phyloP scores from a whole-genome alignment of 2,797 vertebrate genomes.

The Coendou prehensilis region DNA sequence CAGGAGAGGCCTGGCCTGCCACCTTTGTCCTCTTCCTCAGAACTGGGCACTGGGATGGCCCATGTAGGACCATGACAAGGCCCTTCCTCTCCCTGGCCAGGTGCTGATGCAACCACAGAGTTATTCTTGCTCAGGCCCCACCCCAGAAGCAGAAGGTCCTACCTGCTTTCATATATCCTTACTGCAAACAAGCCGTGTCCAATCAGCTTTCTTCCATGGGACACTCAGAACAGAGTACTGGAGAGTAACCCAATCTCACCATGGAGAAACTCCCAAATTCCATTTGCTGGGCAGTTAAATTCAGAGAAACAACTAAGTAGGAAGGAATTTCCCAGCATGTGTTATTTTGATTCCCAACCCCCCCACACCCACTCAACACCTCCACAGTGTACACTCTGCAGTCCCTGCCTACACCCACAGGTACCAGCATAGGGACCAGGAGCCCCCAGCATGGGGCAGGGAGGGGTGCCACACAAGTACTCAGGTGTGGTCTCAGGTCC shows the following conservation, averaged over 20 bases:
- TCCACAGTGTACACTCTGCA: rapidly evolving
- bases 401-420: not conserved
- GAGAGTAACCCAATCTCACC: slow-evolving; percentile 55
- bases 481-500: rapidly evolving
- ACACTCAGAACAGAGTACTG: slow-evolving; percentile 7
- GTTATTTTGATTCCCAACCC: not conserved
- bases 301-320: slow-evolving; percentile 59
- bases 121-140: not conserved
- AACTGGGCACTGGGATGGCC: not conserved
- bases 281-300: slow-evolving; percentile 56
- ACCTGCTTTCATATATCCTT: slow-evolving; percentile 15
- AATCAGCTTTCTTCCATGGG: slow-evolving; percentile 28
- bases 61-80: not conserved
- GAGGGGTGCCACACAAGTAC: rapidly evolving
- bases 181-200: slow-evolving; percentile 6
- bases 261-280: slow-evolving; percentile 63
- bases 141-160: not conserved
- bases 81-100: not conserved
- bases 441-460: no score
- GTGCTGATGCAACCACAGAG: no score
- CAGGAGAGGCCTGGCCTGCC: not conserved
- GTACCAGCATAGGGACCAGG: no score
- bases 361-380: not conserved
- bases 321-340: slow-evolving; percentile 2
- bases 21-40: not conserved